Conservation (phyloP, 53 echinoderm and acorn worm species). For the Holothuria leucospilota region DNA sequence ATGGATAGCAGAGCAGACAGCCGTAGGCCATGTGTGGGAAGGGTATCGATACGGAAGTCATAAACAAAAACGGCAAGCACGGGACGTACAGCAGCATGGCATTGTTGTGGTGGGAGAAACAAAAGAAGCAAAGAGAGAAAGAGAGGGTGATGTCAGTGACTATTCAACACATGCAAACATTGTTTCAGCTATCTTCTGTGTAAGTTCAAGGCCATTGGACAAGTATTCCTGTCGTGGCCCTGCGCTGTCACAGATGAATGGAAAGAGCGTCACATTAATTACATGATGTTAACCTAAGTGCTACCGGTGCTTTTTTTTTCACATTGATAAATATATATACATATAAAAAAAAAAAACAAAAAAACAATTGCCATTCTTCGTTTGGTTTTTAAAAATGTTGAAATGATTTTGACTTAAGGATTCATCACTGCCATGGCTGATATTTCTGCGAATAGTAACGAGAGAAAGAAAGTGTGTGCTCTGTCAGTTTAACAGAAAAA, state of each 20-base stretch:
- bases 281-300: too few relatives aligned
- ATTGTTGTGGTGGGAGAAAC: constrained; percentile 99
- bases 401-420: too few relatives aligned
- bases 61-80: constrained; percentile 99
- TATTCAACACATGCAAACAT: constrained; percentile 47
- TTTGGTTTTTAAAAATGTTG: too few relatives aligned
- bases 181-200: not conserved
- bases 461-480: constrained; percentile 26
- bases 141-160: constrained; percentile 89
- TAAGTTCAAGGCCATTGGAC: too few relatives aligned
- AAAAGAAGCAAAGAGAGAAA: constrained; percentile 86
- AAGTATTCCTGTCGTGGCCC: too few relatives aligned
- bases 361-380: too few relatives aligned
- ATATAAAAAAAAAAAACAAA: too few relatives aligned
- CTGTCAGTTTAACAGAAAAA: constrained; percentile 6
- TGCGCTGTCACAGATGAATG: too few relatives aligned
- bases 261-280: too few relatives aligned
- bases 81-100: constrained; percentile 99
- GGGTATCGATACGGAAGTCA: constrained; percentile 81
- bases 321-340: too few relatives aligned
- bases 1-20: constrained; percentile 92
- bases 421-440: too few relatives aligned
- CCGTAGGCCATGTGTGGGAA: constrained; percentile 95
- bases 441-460: not conserved
- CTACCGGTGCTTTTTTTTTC: too few relatives aligned